A percentile compares a stretch with the other conserved stretches of the same genome.
Evolutionary conservation across 1,140 invertebrate species (phyloP).

Genomic region (Drosophila punjabiensis): DNA sequence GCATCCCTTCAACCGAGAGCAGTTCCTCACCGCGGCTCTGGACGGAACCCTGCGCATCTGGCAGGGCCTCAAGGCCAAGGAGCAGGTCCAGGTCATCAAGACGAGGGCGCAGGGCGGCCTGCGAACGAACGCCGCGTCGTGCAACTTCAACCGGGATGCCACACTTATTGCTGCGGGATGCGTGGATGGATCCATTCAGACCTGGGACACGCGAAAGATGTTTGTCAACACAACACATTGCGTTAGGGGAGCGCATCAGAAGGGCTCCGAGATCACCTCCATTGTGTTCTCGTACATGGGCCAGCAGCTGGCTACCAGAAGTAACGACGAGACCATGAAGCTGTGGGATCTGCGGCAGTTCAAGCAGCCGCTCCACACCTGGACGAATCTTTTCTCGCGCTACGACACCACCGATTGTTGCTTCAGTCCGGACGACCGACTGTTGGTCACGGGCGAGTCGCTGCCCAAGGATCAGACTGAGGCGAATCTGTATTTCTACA

Average conservation of each 20-base stretch:
- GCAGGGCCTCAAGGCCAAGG: slow-evolving; percentile 91
- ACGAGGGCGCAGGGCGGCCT: slow-evolving; percentile 94
- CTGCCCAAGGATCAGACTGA: slow-evolving; percentile 89
- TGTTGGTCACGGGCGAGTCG: slow-evolving; percentile 96
- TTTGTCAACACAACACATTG: slow-evolving; percentile 93
- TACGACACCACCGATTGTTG: slow-evolving; percentile 96
- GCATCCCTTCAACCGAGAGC: slow-evolving; percentile 96
- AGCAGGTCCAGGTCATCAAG: slow-evolving; percentile 94
- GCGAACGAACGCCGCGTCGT: slow-evolving; percentile 94
- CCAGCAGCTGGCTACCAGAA: slow-evolving; percentile 91
- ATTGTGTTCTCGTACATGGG: slow-evolving; percentile 96
- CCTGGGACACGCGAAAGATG: slow-evolving; percentile 97
- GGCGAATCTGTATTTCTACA: slow-evolving; percentile 94
- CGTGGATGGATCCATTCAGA: slow-evolving; percentile 97
- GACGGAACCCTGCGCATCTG: slow-evolving; percentile 97
- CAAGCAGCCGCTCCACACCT: slow-evolving; percentile 91
- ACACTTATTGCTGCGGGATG: slow-evolving; percentile 96
- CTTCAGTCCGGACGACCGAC: slow-evolving; percentile 93
- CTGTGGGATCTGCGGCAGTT: slow-evolving; percentile 96
- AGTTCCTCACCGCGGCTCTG: slow-evolving; percentile 97
- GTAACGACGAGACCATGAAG: slow-evolving; percentile 97
- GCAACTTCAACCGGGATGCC: slow-evolving; percentile 94
- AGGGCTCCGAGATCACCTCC: slow-evolving; percentile 93
- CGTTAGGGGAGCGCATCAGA: slow-evolving; percentile 93
- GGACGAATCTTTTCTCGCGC: slow-evolving; percentile 91